phyloP scores from a whole-genome alignment of 2,113 vertebrate species.

The Murina feae region DNA sequence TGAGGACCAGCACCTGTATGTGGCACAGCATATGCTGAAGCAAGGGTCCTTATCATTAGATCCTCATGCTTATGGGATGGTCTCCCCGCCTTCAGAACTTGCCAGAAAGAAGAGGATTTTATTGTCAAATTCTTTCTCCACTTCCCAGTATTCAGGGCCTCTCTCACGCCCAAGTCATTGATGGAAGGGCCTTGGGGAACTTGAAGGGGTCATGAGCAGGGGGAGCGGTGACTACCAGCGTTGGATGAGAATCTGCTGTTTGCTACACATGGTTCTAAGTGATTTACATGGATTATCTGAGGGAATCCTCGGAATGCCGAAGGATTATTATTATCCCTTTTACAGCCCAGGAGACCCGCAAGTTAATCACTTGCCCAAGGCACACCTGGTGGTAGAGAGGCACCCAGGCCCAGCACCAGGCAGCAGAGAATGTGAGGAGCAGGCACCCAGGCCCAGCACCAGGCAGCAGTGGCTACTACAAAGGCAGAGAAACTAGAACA shows the following conservation, averaged over 20 bases:
- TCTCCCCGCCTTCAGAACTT: neutral
- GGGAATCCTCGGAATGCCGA: neutral
- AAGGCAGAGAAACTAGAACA: neutral
- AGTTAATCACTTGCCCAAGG: neutral
- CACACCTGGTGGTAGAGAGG: no score
- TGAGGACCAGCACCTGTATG: neutral
- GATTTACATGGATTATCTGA: neutral
- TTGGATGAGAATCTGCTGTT: neutral
- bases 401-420: neutral
- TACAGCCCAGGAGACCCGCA: neutral
- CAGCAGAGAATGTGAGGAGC: no score
- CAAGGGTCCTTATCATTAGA: neutral
- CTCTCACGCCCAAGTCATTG: neutral
- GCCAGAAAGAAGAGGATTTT: neutral
- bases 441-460: neutral
- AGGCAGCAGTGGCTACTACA: neutral
- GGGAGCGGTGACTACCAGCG: neutral
- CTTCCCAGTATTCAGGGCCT: neutral
- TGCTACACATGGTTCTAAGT: neutral
- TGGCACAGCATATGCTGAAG: neutral
- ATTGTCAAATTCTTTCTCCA: neutral
- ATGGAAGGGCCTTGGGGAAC: neutral
- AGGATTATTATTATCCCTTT: neutral
- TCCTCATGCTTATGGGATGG: neutral
- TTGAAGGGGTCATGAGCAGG: neutral